phyloP scores from a whole-genome alignment of 2,888 invertebrate genomes.

The Therioaphis trifolii region DNA sequence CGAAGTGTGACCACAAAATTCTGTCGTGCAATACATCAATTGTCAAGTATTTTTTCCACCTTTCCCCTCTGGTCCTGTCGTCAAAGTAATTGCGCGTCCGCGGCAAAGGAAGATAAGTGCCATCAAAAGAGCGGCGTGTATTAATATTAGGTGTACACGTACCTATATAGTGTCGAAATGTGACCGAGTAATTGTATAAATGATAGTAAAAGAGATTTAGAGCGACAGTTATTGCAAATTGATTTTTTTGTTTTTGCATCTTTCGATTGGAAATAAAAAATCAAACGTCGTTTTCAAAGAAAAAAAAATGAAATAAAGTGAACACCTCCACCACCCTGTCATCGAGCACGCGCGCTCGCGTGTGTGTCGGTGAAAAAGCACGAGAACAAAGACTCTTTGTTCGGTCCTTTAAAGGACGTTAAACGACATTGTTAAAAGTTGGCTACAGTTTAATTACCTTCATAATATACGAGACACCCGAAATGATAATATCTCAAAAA shows the following conservation, averaged over 20 bases:
- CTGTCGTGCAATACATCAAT: constrained; percentile 59
- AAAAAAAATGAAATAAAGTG: constrained; percentile 40
- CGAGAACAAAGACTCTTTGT: constrained; percentile 61
- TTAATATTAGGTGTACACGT: constrained; percentile 44
- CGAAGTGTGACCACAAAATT: constrained; percentile 52
- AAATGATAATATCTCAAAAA: constrained; percentile 46
- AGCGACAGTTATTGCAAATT: constrained; percentile 61
- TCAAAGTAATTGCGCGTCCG: constrained; percentile 40
- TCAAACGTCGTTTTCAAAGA: constrained; percentile 42
- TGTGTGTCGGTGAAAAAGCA: constrained; percentile 39
- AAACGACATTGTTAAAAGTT: constrained; percentile 45
- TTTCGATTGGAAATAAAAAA: constrained; percentile 53
- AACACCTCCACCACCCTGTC: background rate
- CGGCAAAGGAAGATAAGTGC: constrained; percentile 12
- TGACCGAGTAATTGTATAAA: constrained; percentile 60
- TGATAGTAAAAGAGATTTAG: constrained; percentile 59
- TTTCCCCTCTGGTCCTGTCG: constrained; percentile 31
- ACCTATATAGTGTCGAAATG: constrained; percentile 58
- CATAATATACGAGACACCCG: constrained; percentile 21
- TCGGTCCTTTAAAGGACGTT: constrained; percentile 28
- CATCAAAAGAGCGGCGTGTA: constrained; percentile 50
- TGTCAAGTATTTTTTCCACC: constrained; percentile 10
- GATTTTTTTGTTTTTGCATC: constrained; percentile 57
- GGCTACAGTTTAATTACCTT: constrained; percentile 47
- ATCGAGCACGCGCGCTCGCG: background rate